Percentiles rank a stretch among this genome's conserved stretches.
Evolutionary conservation across 1,140 invertebrate species (phyloP).

Genomic region (Agrypnia vestita): DNA sequence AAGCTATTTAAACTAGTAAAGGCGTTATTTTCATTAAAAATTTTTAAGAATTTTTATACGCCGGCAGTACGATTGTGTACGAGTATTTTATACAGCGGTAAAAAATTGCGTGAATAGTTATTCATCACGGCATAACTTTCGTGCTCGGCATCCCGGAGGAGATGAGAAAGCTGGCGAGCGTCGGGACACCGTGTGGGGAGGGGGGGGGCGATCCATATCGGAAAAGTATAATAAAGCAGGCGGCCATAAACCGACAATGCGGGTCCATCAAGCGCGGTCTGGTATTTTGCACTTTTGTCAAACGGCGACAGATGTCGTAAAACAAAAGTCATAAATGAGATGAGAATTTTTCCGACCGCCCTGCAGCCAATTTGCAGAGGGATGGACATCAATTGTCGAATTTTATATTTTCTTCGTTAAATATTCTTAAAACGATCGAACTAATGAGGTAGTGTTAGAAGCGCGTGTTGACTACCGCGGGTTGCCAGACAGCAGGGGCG

Average conservation of each 20-base stretch:
- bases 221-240: slow-evolving; percentile 11
- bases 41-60: too few species aligned
- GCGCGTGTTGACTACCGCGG: too few species aligned
- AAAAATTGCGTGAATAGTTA: too few species aligned
- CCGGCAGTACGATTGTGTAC: too few species aligned
- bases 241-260: slow-evolving; percentile 16
- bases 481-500: too few species aligned
- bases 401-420: not conserved
- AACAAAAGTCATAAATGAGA: slow-evolving; percentile 34
- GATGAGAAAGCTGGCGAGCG: not conserved
- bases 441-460: too few species aligned
- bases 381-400: not conserved
- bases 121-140: too few species aligned
- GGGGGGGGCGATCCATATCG: slow-evolving; percentile 36
- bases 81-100: too few species aligned
- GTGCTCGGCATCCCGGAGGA: not conserved
- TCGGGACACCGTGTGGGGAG: too few species aligned
- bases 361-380: slow-evolving; percentile 15
- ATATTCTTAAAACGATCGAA: too few species aligned
- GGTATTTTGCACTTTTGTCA: slow-evolving; percentile 43
- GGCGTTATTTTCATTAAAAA: too few species aligned
- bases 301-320: slow-evolving; percentile 21
- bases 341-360: slow-evolving; percentile 14
- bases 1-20: too few species aligned
- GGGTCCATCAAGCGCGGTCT: slow-evolving; percentile 24